phyloP scores from a whole-genome alignment of 35 echinoderm and acorn worm genomes.

The Strongylocentrotus purpuratus region DNA sequence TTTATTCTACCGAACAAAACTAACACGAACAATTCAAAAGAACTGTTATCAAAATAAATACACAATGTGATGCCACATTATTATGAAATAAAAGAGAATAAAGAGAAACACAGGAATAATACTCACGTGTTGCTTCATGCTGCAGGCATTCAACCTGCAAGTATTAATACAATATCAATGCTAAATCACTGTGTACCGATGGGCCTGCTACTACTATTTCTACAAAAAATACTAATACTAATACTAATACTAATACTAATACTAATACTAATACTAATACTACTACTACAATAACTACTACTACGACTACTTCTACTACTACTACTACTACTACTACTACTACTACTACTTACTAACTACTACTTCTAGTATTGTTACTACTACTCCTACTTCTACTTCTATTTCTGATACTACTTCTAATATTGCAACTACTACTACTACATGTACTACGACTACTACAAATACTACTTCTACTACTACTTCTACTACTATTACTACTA shows the following conservation, averaged over 20 bases:
- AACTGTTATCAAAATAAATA: background rate
- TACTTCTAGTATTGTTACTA: too few relatives aligned
- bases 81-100: background rate
- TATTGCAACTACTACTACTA: background rate
- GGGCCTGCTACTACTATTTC: background rate
- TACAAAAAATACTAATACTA: background rate
- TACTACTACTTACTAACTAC: too few relatives aligned
- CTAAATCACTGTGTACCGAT: background rate
- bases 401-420: background rate
- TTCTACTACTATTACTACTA: background rate
- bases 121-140: background rate
- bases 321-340: too few relatives aligned
- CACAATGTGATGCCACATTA: background rate
- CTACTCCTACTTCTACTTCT: too few relatives aligned
- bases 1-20: background rate
- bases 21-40: slow-evolving; percentile 16
- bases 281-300: too few relatives aligned
- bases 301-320: too few relatives aligned
- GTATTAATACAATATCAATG: background rate
- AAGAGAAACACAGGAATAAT: background rate
- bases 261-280: too few relatives aligned
- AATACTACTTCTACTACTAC: background rate
- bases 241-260: background rate
- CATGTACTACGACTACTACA: background rate
- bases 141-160: background rate